phyloP scores from a whole-genome alignment of 2,113 vertebrate species.

The Syngnathus floridae region DNA sequence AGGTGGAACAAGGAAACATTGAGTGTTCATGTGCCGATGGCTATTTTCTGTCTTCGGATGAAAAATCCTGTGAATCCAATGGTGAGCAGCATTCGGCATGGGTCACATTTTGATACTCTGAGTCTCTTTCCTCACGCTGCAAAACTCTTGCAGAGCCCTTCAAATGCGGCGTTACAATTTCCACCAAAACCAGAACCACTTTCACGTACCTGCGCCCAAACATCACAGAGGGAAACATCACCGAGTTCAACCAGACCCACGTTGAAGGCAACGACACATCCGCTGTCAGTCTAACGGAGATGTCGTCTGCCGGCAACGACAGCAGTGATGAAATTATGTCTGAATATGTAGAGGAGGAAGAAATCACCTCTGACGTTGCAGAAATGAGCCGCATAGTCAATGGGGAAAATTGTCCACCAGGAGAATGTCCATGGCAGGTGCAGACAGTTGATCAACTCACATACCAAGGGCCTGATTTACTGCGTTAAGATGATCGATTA shows the following conservation, averaged over 20 bases:
- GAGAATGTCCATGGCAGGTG: slow-evolving; percentile 96
- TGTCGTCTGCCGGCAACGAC: neutral
- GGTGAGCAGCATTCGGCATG: slow-evolving; percentile 61
- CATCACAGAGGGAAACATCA: neutral
- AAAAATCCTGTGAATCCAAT: slow-evolving; percentile 73
- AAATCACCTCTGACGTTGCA: rapidly evolving
- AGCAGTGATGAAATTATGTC: rapidly evolving
- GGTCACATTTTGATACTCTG: neutral
- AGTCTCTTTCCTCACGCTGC: neutral
- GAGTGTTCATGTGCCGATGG: slow-evolving; percentile 78
- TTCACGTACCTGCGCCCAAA: slow-evolving; percentile 25
- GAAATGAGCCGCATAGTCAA: slow-evolving; percentile 66
- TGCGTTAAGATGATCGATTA: neutral
- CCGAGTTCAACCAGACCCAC: neutral
- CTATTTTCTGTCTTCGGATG: slow-evolving; percentile 73
- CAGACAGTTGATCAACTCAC: neutral
- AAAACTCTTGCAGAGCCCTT: slow-evolving; percentile 40
- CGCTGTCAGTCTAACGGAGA: rapidly evolving
- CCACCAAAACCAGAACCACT: neutral
- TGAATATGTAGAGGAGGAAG: neutral
- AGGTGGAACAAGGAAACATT: slow-evolving; percentile 36
- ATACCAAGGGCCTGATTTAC: neutral
- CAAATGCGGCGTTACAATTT: slow-evolving; percentile 46
- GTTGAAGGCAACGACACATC: neutral
- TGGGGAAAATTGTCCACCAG: slow-evolving; percentile 72